Conservation (phyloP, 2,113 vertebrate species). For the Nothobranchius furzeri region DNA sequence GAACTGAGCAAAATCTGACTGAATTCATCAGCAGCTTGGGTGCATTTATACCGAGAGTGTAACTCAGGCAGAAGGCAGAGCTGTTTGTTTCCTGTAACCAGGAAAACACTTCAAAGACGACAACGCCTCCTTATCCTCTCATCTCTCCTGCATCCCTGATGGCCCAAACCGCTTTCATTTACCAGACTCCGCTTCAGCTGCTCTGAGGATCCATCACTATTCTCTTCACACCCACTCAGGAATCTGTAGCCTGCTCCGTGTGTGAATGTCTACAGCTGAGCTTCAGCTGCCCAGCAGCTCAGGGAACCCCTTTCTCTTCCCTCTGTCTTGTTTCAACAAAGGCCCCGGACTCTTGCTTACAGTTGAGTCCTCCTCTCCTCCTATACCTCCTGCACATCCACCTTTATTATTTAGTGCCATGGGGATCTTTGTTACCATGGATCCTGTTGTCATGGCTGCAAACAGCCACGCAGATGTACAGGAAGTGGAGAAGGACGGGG, state of each 20-base stretch:
- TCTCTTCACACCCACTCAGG: slow-evolving; percentile 4
- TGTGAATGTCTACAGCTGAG: not conserved
- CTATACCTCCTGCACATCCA: slow-evolving; percentile 30
- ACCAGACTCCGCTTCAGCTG: not conserved
- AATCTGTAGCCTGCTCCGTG: not conserved
- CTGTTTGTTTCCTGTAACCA: too few species aligned
- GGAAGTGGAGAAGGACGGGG: slow-evolving; percentile 41
- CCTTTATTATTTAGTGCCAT: slow-evolving; percentile 72
- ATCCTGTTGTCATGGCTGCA: slow-evolving; percentile 74
- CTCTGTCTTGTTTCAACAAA: slow-evolving; percentile 38
- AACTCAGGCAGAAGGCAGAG: not conserved
- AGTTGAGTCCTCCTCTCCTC: slow-evolving; percentile 13
- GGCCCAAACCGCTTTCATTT: slow-evolving; percentile 3
- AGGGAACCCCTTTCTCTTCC: not conserved
- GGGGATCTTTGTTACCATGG: slow-evolving; percentile 73
- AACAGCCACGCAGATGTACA: slow-evolving; percentile 72
- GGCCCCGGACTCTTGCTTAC: slow-evolving; percentile 44
- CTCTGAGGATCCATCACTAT: not conserved
- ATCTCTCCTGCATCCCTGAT: slow-evolving; percentile 1
- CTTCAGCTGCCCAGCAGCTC: not conserved
- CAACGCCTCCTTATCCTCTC: not conserved
- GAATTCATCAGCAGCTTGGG: not conserved
- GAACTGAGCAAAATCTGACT: too few species aligned
- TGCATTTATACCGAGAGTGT: not conserved
- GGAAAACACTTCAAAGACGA: not conserved